Conservation (phyloP, 2,888 invertebrate species). For the Drosophila histrio region DNA sequence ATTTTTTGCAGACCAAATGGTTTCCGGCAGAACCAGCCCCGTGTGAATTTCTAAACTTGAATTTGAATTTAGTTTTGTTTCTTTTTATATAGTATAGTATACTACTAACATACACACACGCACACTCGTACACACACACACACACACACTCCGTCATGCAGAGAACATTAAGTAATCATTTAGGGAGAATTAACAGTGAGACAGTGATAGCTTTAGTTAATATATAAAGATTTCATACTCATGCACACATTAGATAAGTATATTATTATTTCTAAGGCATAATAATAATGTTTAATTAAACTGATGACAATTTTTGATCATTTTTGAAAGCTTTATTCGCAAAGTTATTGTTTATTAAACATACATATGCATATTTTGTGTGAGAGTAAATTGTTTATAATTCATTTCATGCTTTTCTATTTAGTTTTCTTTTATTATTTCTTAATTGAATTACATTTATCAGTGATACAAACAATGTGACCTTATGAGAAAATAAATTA, state of each 20-base stretch:
- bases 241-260: conserved; percentile 46
- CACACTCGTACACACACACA: conserved; percentile 24
- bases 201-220: conserved; percentile 52
- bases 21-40: conserved; percentile 56
- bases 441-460: conserved; percentile 72
- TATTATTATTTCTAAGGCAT: conserved; percentile 40
- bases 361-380: conserved; percentile 22
- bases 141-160: conserved; percentile 24
- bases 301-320: conserved; percentile 23
- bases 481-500: conserved; percentile 80
- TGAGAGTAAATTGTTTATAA: conserved; percentile 27
- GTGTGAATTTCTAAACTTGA: conserved; percentile 23
- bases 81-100: conserved; percentile 12
- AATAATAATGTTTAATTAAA: conserved; percentile 17
- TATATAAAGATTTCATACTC: conserved; percentile 56
- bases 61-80: conserved; percentile 16
- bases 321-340: conserved; percentile 67
- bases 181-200: conserved; percentile 15
- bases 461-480: conserved; percentile 84
- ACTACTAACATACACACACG: conserved; percentile 23
- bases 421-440: conserved; percentile 39
- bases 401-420: conserved; percentile 18
- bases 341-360: conserved; percentile 21
- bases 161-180: conserved; percentile 4
- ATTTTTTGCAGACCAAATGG: conserved; percentile 61